A percentile compares a stretch with the other conserved stretches of the same genome.
phyloP scores from a whole-genome alignment of 2,797 vertebrate species.

The Phaenicophaeus curvirostris region DNA sequence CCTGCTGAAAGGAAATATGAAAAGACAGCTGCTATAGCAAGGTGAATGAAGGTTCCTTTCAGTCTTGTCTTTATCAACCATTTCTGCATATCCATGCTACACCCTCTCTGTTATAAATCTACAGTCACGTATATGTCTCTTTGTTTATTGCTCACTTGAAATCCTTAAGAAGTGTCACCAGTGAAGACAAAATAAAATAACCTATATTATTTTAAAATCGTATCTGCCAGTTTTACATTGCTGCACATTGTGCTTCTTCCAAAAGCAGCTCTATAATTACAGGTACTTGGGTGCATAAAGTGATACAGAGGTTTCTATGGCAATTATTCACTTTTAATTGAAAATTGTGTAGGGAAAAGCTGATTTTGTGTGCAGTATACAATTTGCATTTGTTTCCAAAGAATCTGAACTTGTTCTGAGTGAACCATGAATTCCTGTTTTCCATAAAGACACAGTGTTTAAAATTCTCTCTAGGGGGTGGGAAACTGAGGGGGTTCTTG shows the following conservation, averaged over 20 bases:
- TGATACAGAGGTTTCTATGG: background rate
- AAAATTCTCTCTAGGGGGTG: background rate
- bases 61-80: background rate
- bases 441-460: background rate
- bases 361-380: background rate
- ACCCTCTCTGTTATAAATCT: background rate
- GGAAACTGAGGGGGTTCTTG: background rate
- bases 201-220: background rate
- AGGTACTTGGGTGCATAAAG: constrained; percentile 25
- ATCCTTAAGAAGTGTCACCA: background rate
- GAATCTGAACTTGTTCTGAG: background rate
- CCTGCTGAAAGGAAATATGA: background rate
- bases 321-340: constrained; percentile 61
- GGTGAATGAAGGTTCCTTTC: background rate
- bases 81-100: background rate
- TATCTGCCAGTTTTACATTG: background rate
- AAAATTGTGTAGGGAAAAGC: constrained; percentile 36
- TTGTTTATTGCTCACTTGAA: background rate
- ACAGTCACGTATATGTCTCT: background rate
- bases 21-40: background rate
- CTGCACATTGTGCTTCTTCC: background rate
- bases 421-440: background rate
- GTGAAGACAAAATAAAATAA: constrained; percentile 4
- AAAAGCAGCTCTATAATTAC: constrained; percentile 18
- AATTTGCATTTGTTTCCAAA: constrained; percentile 38